A percentile compares a stretch with the other conserved stretches of the same genome.
phyloP scores from a whole-genome alignment of 1,140 invertebrate genomes.

The Micrasema minimum region DNA sequence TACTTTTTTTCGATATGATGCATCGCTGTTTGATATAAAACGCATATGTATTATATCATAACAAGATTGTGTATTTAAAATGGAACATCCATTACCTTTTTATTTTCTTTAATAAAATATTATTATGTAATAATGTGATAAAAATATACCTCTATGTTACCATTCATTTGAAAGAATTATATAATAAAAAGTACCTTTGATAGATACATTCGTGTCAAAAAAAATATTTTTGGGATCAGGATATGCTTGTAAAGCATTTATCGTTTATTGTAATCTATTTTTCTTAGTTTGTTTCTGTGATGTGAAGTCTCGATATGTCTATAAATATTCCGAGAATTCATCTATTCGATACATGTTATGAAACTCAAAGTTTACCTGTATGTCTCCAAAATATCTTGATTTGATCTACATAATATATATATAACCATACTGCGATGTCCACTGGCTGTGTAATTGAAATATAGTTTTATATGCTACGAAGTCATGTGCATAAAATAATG shows the following conservation, averaged over 20 bases:
- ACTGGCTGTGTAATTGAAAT: conserved; percentile 52
- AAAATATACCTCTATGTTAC: conserved; percentile 17
- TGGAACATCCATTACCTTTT: not conserved
- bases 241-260: not conserved
- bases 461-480: conserved; percentile 51
- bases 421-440: conserved; percentile 51
- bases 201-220: not conserved
- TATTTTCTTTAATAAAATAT: conserved; percentile 11
- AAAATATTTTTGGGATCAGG: not conserved
- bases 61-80: not conserved
- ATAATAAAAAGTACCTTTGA: no score
- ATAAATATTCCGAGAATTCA: not conserved
- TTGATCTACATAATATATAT: no score
- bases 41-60: no score
- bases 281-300: no score
- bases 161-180: not conserved
- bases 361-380: not conserved
- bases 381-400: not conserved
- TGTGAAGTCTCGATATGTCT: not conserved
- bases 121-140: conserved; percentile 13
- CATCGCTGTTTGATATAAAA: no score
- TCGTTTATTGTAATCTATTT: no score
- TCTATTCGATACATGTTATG: not conserved
- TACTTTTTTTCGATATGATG: no score
- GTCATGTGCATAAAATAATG: conserved; percentile 36